phyloP scores from a whole-genome alignment of 2,113 vertebrate species.

The Oncorhynchus tshawytscha region DNA sequence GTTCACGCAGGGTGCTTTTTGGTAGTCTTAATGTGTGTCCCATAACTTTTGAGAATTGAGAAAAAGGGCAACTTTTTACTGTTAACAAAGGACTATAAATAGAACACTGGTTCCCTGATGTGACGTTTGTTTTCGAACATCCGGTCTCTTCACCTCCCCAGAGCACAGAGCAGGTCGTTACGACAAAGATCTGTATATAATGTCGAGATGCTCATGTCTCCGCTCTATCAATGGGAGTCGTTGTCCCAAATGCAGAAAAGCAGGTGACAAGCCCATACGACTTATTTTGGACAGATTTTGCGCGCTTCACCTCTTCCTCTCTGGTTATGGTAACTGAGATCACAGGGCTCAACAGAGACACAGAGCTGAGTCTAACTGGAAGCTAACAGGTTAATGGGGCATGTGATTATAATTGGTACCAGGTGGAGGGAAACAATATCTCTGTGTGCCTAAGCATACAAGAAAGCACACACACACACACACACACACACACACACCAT shows the following conservation, averaged over 20 bases:
- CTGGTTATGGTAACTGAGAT: not conserved
- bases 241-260: no score
- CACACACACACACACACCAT: not conserved
- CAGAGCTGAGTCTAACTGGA: not conserved
- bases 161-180: not conserved
- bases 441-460: not conserved
- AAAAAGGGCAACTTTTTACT: no score
- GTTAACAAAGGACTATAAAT: no score
- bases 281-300: no score
- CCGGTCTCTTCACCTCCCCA: not conserved
- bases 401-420: not conserved
- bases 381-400: not conserved
- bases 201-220: no score
- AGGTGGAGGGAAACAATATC: not conserved
- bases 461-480: not conserved
- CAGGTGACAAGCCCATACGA: no score
- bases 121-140: not conserved
- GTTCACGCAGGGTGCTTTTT: no score
- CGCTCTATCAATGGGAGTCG: no score
- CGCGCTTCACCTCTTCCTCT: not conserved
- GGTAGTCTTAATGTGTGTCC: not conserved
- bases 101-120: no score
- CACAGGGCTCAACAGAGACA: not conserved
- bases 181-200: no score
- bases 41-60: no score